A percentile compares a stretch with the other conserved stretches of the same genome.
Evolutionary conservation across 2,113 vertebrate species (phyloP).

Genomic region (Calidris pygmaea): DNA sequence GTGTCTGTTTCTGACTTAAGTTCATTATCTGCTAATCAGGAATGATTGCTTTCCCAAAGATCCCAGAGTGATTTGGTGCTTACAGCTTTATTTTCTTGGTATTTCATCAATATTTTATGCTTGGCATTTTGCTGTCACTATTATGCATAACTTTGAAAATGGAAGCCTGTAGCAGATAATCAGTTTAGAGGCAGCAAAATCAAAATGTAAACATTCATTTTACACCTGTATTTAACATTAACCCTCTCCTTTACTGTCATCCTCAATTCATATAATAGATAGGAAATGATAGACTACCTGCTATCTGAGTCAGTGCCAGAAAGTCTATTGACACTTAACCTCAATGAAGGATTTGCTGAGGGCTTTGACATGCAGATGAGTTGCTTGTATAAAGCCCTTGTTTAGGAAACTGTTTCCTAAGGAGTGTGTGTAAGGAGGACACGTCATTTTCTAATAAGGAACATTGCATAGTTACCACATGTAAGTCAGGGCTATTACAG

Average conservation of each 20-base stretch:
- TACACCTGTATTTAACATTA: not conserved
- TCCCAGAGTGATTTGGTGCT: not conserved
- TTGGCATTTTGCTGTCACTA: slow-evolving; percentile 1
- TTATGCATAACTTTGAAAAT: not conserved
- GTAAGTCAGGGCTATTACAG: not conserved
- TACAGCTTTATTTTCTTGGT: not conserved
- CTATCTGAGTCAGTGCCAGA: not conserved
- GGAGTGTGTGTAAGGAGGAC: not conserved
- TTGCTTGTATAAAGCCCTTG: not conserved
- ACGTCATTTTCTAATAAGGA: not conserved
- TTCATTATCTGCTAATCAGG: not conserved
- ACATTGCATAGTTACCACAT: not conserved
- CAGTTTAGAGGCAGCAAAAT: not conserved
- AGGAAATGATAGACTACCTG: not conserved
- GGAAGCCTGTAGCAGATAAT: not conserved
- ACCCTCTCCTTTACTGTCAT: not conserved
- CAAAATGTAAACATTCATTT: not conserved
- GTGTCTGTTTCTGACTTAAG: not conserved
- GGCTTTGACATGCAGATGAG: not conserved
- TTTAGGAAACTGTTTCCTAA: not conserved
- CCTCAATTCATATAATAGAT: not conserved
- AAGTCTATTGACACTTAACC: not conserved
- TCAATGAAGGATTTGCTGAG: not conserved
- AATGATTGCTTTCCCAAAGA: not conserved
- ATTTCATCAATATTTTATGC: slow-evolving; percentile 26